These are phyloP conservation scores for Leptura quadrifasciata DNA, from an alignment of 2,888 invertebrate genomes.

Conservation along the genomic window DNA sequence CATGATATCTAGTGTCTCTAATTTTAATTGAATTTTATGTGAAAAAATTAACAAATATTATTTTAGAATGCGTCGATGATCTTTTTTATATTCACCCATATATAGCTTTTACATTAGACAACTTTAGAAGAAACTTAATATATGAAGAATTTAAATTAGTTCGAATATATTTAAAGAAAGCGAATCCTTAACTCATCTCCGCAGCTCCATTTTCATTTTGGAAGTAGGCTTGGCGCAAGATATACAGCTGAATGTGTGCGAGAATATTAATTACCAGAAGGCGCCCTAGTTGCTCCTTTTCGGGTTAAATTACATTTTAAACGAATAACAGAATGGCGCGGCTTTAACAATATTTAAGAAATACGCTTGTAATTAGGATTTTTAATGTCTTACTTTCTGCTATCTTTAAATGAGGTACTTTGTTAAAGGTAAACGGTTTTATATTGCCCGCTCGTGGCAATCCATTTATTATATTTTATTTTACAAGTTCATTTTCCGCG, in stretches of 20 bases:
- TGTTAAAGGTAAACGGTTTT: background rate
- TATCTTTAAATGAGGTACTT: constrained; percentile 3
- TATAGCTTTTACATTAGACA: background rate
- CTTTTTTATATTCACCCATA: background rate
- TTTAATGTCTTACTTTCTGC: constrained; percentile 7
- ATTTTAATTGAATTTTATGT: no score
- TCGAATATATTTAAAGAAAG: constrained; percentile 7
- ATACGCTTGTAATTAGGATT: constrained; percentile 3
- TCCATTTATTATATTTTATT: background rate
- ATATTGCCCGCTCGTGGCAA: background rate
- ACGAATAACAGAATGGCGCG: constrained; percentile 1
- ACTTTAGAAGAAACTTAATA: background rate
- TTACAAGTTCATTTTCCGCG: background rate
- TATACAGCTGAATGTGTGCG: background rate
- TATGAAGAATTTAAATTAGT: background rate
- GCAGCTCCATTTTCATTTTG: background rate
- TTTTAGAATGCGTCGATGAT: background rate
- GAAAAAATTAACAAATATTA: background rate
- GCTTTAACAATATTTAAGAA: constrained; percentile 3
- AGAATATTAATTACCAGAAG: background rate
- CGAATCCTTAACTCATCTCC: background rate
- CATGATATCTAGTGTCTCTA: no score
- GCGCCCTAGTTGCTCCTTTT: constrained; percentile 1
- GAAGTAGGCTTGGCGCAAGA: background rate
- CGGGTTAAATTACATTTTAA: constrained; percentile 3